A percentile compares a stretch with the other conserved stretches of the same genome.
phyloP scores from a whole-genome alignment of 2,113 vertebrate genomes.

The Micronycteris hirsuta region DNA sequence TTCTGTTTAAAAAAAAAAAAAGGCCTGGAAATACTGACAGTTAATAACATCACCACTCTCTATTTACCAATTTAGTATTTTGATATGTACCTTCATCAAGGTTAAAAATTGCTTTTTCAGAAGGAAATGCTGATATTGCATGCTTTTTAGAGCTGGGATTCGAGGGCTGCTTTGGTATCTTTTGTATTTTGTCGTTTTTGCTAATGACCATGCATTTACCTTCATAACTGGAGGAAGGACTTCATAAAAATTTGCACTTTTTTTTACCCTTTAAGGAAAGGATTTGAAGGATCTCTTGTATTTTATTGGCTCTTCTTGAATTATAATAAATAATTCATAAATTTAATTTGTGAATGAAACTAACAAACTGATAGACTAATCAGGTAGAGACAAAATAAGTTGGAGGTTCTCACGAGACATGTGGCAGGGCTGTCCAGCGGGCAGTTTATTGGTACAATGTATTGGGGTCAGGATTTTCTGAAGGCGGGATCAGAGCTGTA shows the following conservation, averaged over 20 bases:
- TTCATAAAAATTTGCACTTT: background rate
- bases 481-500: background rate
- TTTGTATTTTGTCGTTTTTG: slow-evolving; percentile 9
- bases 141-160: background rate
- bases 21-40: background rate
- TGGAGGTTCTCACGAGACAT: background rate
- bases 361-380: background rate
- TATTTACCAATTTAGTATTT: background rate
- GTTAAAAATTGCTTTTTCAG: background rate
- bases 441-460: background rate
- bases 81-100: background rate
- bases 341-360: background rate
- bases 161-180: background rate
- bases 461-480: background rate
- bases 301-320: background rate
- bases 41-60: background rate
- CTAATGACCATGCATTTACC: background rate
- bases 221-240: background rate
- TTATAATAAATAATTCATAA: background rate
- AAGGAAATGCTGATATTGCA: background rate
- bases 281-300: background rate
- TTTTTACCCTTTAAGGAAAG: background rate
- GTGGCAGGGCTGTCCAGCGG: background rate
- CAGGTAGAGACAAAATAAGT: background rate
- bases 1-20: background rate